These are phyloP conservation scores for Axinella damicornis DNA, from an alignment of 37 sponge, comb jelly and placozoan species.

Conservation along the genomic window DNA sequence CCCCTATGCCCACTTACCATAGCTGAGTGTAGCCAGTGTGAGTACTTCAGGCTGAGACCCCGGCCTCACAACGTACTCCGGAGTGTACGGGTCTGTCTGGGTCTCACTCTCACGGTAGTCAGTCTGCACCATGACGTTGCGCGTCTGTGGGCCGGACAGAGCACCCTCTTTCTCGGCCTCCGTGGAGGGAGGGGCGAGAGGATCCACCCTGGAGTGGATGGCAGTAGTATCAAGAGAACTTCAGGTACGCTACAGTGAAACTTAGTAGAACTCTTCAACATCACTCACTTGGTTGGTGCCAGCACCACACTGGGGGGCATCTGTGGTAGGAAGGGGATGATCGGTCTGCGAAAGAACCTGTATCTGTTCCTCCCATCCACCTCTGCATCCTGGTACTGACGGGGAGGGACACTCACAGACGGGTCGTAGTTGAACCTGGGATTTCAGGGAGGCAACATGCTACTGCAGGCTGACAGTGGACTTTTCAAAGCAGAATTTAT, in stretches of 20 bases:
- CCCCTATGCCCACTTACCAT: conserved; percentile 53
- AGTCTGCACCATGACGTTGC: conserved; percentile 77
- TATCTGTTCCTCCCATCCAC: conserved; percentile 82
- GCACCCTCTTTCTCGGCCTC: not conserved
- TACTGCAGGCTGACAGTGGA: too few species aligned
- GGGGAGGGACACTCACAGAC: conserved; percentile 63
- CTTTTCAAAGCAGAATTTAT: too few species aligned
- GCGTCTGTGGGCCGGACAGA: conserved; percentile 39
- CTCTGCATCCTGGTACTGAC: conserved; percentile 50
- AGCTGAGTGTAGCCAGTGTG: conserved; percentile 88
- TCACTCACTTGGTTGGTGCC: conserved; percentile 58
- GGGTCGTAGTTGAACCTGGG: conserved; percentile 92
- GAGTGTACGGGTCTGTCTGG: conserved; percentile 96
- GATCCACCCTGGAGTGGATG: conserved; percentile 52
- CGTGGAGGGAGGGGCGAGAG: conserved; percentile 35
- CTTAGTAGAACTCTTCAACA: not conserved
- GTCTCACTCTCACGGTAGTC: conserved; percentile 94
- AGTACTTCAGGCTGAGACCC: conserved; percentile 95
- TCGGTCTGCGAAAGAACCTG: conserved; percentile 90
- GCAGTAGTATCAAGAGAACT: too few species aligned
- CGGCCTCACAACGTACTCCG: conserved; percentile 84
- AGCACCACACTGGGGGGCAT: conserved; percentile 92
- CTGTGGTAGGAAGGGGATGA: conserved; percentile 96
- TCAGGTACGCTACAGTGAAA: too few species aligned
- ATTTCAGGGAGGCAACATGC: too few species aligned